phyloP scores from a whole-genome alignment of 2,113 vertebrate genomes.

The Oplegnathus fasciatus region DNA sequence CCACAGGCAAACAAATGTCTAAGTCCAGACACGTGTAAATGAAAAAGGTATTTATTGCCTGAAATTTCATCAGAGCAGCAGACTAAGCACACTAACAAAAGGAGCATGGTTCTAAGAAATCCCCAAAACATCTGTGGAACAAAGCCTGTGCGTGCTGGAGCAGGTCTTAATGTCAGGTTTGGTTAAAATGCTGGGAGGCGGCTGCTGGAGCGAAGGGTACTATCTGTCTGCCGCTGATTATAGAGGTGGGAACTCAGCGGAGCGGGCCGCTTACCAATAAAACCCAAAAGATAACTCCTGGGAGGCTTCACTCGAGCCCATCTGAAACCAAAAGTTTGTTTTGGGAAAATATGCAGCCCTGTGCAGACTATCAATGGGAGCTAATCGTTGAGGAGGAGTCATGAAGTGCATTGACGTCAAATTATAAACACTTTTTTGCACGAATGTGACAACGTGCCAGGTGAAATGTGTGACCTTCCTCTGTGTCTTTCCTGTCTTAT shows the following conservation, averaged over 20 bases:
- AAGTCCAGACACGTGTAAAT: conserved; percentile 47
- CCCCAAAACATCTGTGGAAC: conserved; percentile 52
- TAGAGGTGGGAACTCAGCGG: conserved; percentile 49
- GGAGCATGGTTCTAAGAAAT: conserved; percentile 2
- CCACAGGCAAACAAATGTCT: conserved; percentile 27
- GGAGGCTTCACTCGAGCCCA: background rate
- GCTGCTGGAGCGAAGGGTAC: conserved; percentile 26
- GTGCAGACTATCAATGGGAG: conserved; percentile 4
- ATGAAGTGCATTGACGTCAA: conserved; percentile 14
- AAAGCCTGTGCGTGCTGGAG: conserved; percentile 47
- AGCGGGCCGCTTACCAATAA: conserved; percentile 7
- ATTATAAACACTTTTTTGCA: background rate
- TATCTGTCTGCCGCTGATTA: conserved; percentile 65
- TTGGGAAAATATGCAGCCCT: conserved; percentile 31
- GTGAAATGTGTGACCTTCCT: conserved; percentile 24
- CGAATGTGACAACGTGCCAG: background rate
- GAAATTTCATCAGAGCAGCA: conserved; percentile 18
- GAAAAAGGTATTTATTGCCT: conserved; percentile 37
- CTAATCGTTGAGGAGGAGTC: background rate
- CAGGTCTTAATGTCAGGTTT: conserved; percentile 60
- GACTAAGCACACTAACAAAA: conserved; percentile 48
- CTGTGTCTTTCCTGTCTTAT: background rate
- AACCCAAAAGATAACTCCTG: conserved; percentile 28
- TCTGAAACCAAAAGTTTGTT: conserved; percentile 35
- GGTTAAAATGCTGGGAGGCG: conserved; percentile 7